phyloP scores from a whole-genome alignment of 2,888 invertebrate genomes.

The Lasioglossum zephyrum region DNA sequence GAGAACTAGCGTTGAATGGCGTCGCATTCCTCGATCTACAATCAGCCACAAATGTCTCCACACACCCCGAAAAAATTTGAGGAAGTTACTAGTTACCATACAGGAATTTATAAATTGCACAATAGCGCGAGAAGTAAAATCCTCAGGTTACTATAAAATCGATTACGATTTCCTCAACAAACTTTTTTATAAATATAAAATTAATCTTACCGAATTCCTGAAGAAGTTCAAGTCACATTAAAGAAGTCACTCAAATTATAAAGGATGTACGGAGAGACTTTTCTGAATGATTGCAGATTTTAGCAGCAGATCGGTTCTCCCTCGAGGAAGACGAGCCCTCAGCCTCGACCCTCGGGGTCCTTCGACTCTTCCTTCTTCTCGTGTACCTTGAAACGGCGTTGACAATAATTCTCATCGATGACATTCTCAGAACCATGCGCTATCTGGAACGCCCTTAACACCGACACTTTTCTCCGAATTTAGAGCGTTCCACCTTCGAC shows the following conservation, averaged over 20 bases:
- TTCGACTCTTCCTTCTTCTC: conserved; percentile 25
- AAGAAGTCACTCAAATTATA: neutral
- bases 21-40: conserved; percentile 4
- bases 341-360: neutral
- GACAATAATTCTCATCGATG: conserved; percentile 57
- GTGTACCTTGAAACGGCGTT: conserved; percentile 47
- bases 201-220: neutral
- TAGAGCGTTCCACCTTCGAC: conserved; percentile 3
- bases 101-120: too few species aligned
- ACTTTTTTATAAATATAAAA: neutral
- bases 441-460: conserved; percentile 31
- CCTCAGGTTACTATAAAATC: neutral
- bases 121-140: too few species aligned
- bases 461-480: neutral
- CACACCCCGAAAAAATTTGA: neutral
- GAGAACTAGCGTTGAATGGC: neutral
- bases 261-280: neutral
- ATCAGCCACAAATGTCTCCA: neutral
- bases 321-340: neutral
- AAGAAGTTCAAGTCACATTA: neutral
- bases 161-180: neutral
- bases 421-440: conserved; percentile 63
- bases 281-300: neutral
- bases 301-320: neutral
- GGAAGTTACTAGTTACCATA: too few species aligned